Base-by-base conservation (phyloP, 2,113 vertebrate genomes). In the Lepisosteus oculatus region DNA sequence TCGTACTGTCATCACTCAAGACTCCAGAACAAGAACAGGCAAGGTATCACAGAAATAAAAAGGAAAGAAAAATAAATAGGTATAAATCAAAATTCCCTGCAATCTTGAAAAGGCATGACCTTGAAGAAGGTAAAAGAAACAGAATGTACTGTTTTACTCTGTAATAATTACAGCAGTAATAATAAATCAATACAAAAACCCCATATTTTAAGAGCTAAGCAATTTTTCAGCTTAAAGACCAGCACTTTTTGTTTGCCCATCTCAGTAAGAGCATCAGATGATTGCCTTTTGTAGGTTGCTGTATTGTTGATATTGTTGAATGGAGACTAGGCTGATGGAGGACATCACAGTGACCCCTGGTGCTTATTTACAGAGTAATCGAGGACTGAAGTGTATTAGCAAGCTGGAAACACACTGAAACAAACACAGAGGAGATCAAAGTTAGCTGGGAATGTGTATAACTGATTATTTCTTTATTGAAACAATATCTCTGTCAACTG, bases 381-480 rank as follows among this genome's bases (percentile, higher is more conserved):
- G 72, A 61, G 82, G 79, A 88, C 72, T 78, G 86, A 76, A 78
- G 77, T 76, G 83, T 7, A 64, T 69, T 74, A 74, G 67, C 72
- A 74, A 69, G 57, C 72, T 56, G 72, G 72, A 12, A 74, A 69
- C 45, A 64, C 42, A 14, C 72, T 74, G 67, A 8, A 82, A 89
- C 85, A 92, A 93, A 90, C 91, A 93, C 78, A 87, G 84, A 84
- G 91, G 91, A 83, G 92, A 93, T 59, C 56, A 59, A 6, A 59
- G 12, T 59, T n/a, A 59, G 56, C 14, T 11, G 47, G 47, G 8
- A 5, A 51, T 51, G 47, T 51, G 47, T 51, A 51, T 51, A 6
- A 6, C 8, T 51, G n/a, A 57, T 14, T 12, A 69, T 61, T 8
- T 15, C 8, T 14, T 29, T 15, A 29, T 47, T 42, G 17, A 29